Evolutionary conservation across 2,797 vertebrate species (phyloP), one percentile per base, ranked within the genome.

Genomic region (Pyrocephalus nanus): DNA sequence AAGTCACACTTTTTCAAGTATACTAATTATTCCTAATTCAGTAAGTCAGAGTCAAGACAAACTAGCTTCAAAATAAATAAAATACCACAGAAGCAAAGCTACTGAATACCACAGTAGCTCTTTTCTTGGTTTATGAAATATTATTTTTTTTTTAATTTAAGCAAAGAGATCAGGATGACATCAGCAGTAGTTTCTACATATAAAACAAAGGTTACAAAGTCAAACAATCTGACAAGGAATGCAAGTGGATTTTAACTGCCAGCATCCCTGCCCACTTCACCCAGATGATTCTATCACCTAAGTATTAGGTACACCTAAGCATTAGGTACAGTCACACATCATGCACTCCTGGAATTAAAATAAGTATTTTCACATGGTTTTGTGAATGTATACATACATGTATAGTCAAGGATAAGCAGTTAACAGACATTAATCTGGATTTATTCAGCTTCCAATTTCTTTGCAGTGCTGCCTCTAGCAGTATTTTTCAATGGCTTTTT

Each of bases 211-310:
- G 26, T 78, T 81, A 66, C 13, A 1, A 81, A 62, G 29, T 9
- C 9, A 2, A 72, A 53, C 16, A 65, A 12, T 14, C 14, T 42
- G 60, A 64, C 6, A 87, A 78, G 51, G 87, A 72, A 77, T 40
- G 74, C 11, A 43, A 65, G 34, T 9, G 3, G 36, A 32, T 0
- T 0, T 22, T 8, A 20, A 86, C 15, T 53, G 61, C 29, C 12
- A 18, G 27, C 12, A 77, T 67, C 14, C 15, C 29, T 9, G 45
- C 47, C 65, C 42, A 40, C 55, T 50, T 45, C 29, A 57, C 23
- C 40, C 22, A 71, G 3, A 26, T 34, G 34, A 82, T 34, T 88
- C 69, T n/a, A 22, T 20, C 29, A 84, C 34, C 34, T 77, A 82
- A 90, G 43, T 51, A 60, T 34, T 34, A 80, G 26, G 17, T 40